These are phyloP conservation scores for Mastomys coucha DNA, from an alignment of 2,113 vertebrate genomes.

Conservation along the genomic window DNA sequence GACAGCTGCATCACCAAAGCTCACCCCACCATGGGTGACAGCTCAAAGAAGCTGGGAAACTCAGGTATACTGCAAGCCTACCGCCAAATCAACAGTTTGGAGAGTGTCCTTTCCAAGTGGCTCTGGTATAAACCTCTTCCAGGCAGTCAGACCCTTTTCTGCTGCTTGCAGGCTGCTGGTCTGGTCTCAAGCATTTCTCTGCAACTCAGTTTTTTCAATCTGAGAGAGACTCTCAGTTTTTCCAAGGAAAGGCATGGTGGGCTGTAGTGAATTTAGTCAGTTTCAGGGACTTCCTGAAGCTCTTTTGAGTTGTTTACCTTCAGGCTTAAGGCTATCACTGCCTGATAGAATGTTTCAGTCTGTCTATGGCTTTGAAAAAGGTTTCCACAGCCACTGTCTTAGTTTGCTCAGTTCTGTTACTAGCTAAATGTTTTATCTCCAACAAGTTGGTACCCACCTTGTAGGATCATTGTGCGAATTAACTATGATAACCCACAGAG, in stretches of 20 bases:
- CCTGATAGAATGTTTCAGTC: not conserved
- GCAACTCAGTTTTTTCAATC: not conserved
- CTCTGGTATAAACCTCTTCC: not conserved
- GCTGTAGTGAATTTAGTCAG: not conserved
- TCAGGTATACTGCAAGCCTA: not conserved
- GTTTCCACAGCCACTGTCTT: not conserved
- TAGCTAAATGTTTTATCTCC: slow-evolving; percentile 33
- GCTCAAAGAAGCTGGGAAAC: not conserved
- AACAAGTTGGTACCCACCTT: not conserved
- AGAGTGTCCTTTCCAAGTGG: not conserved
- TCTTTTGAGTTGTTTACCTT: not conserved
- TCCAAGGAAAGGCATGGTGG: rapidly evolving
- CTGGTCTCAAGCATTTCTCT: not conserved
- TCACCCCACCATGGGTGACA: not conserved
- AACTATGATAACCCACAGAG: not conserved
- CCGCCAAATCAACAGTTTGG: not conserved
- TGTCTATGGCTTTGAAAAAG: not conserved
- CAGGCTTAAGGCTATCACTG: not conserved
- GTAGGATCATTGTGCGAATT: not conserved
- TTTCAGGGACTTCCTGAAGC: not conserved
- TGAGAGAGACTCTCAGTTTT: too few species aligned
- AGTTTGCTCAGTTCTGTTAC: not conserved
- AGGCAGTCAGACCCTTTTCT: too few species aligned
- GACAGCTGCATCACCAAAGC: not conserved
- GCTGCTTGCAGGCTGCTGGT: not conserved